Conservation (phyloP, 35 echinoderm and acorn worm species). For the Anneissia japonica region DNA sequence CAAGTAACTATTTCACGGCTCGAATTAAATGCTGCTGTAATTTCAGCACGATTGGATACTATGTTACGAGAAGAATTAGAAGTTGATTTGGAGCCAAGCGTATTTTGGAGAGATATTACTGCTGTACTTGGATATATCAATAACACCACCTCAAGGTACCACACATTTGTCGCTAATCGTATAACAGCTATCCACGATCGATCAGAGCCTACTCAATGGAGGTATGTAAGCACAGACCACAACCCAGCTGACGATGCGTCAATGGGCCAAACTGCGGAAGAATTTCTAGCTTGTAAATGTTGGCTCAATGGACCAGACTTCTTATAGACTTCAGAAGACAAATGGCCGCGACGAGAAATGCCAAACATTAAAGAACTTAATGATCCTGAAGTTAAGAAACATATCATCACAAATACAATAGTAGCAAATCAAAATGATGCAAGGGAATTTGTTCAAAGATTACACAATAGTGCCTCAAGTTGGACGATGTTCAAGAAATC, state of each 20-base stretch:
- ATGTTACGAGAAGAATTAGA: neutral
- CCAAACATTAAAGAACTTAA: neutral
- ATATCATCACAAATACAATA: neutral
- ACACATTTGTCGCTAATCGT: neutral
- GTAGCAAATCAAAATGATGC: neutral
- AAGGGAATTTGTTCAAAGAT: neutral
- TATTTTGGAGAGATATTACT: neutral
- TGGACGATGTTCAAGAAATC: neutral
- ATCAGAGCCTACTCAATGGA: neutral
- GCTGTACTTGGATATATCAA: neutral
- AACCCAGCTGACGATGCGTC: constrained; percentile 14
- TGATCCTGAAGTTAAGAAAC: neutral
- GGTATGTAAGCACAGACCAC: neutral
- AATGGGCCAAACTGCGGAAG: neutral
- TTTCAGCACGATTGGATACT: neutral
- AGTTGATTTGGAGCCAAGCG: neutral
- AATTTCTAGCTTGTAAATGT: neutral
- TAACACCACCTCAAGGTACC: neutral
- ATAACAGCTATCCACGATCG: neutral
- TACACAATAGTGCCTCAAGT: neutral
- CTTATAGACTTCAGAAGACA: neutral
- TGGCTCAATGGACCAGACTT: neutral
- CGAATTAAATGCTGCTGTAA: neutral
- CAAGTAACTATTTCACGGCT: neutral
- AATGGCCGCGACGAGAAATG: neutral